Base-by-base conservation (phyloP, 1,140 invertebrate species). In the Nephila pilipes region DNA sequence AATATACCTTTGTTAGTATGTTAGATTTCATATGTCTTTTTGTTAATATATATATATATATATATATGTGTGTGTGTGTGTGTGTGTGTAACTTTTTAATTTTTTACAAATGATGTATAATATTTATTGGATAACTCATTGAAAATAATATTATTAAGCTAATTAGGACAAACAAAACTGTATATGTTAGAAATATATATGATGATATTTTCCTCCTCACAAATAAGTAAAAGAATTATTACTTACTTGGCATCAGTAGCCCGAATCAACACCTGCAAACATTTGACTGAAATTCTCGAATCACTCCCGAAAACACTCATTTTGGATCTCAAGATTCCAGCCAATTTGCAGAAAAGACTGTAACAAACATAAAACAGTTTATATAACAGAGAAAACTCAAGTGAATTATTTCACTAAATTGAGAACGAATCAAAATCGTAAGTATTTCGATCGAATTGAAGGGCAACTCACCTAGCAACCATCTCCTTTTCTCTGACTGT, bases 401-500 rank as follows among this genome's bases (percentile, higher is more conserved):
- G 10, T 85, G 12, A 20, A 57, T 63, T 36, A n/a, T 8, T n/a
- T n/a, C 1, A 22, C 16, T 60, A 5, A 4, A 22, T 3, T 60
- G 4, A 22, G 0, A 18, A 60, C 20, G 5, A 18, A 20, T 60
- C 20, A 60, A 60, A 46, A 46, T 60, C 16, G 3, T 60, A 4
- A 20, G 20, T 60, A 60, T 60, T 20, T 60, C 2, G 18, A 60
- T 58, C 20, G 14, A 5, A 16, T 18, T n/a, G 2, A 60, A 60
- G 1, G 14, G 36, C 12, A 36, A 75, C 20, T 94, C 95, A 97
- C 96, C 96, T 97, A 1, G 99, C 99, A 2, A 99, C 99, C 99
- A 99, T 99, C 96, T 99, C 99, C 95, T 99, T 99, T 95, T 99
- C 99, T 95, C 99, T 99, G 63, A 99, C 96, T 83, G 99, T 99